Base-by-base conservation (phyloP, 2,888 invertebrate genomes). In the Andricus curvator region DNA sequence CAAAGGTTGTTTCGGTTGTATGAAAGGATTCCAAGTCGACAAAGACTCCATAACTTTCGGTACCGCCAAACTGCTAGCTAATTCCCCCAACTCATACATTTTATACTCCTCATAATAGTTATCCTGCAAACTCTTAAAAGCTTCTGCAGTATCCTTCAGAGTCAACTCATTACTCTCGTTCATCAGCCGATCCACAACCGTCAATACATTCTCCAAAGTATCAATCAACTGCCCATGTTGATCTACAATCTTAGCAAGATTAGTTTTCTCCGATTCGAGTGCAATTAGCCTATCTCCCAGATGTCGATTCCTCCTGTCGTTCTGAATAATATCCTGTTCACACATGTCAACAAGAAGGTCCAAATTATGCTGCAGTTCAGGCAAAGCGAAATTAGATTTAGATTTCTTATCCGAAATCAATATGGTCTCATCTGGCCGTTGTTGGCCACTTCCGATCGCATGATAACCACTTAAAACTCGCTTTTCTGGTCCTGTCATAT, bases 401-500 rank as follows among this genome's bases (percentile, higher is more conserved):
- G 94, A 94, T 86, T 95, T 94, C 78, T 95, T 94, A 87, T 93
- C 94, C 6, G 94, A 94, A 0, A 93, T 91, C 0, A 94, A 91
- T 85, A 94, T 93, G 3, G 94, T 93, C 5, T 94, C 94, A 70
- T 94, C 94, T 1, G 94, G 94, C 82, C 93, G 93, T 86, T 95
- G 94, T 83, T 95, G 94, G 66, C 94, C 94, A 41, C 97, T 96
- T 0, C 96, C 95, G 64, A 99, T 94, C 0, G 98, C 98, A 93
- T 98, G 98, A 92, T 99, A 99, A 0, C 98, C 98, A 90, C 97
- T 97, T 4, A 98, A 94, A 60, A 99, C 97, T 79, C 98, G 95
- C 91, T 97, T 97, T 93, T 99, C 98, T 0, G 97, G 97, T 0
- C 99, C 99, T 11, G 99, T 99, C 98, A 99, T 98, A 93, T 99